phyloP scores from a whole-genome alignment of 1,140 invertebrate species.

The Diabrotica virgifera region DNA sequence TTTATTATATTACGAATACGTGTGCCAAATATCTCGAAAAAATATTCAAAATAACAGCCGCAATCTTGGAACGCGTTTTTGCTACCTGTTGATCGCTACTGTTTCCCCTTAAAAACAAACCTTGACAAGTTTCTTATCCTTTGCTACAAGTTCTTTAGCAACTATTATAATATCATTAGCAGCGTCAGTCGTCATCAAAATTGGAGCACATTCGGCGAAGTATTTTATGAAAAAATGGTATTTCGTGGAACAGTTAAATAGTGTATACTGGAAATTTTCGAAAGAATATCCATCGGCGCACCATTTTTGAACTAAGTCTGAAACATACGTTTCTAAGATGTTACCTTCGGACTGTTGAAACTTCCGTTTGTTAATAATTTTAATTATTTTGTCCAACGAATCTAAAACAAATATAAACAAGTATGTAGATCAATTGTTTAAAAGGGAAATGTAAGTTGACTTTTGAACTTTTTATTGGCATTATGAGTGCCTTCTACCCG shows the following conservation, averaged over 20 bases:
- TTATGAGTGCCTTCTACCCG: too few relatives aligned
- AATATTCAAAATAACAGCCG: too few relatives aligned
- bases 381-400: slow-evolving; percentile 41
- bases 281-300: slow-evolving; percentile 23
- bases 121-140: slow-evolving; percentile 45
- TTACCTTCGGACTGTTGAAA: slow-evolving; percentile 26
- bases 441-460: background rate
- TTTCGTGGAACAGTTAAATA: slow-evolving; percentile 42
- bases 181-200: slow-evolving; percentile 43
- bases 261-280: slow-evolving; percentile 42
- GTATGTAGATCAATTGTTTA: too few relatives aligned
- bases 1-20: too few relatives aligned
- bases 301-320: slow-evolving; percentile 41
- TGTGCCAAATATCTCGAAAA: too few relatives aligned
- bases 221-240: slow-evolving; percentile 49
- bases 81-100: too few relatives aligned
- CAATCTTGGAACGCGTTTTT: too few relatives aligned
- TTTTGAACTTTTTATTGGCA: background rate
- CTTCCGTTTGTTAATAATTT: slow-evolving; percentile 30
- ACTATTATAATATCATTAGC: slow-evolving; percentile 31
- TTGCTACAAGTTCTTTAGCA: slow-evolving; percentile 32
- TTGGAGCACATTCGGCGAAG: slow-evolving; percentile 43
- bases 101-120: slow-evolving; percentile 18
- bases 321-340: slow-evolving; percentile 49
- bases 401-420: slow-evolving; percentile 21